Evolutionary conservation across 2,113 vertebrate species (phyloP).

Genomic region (Holacanthus passer): DNA sequence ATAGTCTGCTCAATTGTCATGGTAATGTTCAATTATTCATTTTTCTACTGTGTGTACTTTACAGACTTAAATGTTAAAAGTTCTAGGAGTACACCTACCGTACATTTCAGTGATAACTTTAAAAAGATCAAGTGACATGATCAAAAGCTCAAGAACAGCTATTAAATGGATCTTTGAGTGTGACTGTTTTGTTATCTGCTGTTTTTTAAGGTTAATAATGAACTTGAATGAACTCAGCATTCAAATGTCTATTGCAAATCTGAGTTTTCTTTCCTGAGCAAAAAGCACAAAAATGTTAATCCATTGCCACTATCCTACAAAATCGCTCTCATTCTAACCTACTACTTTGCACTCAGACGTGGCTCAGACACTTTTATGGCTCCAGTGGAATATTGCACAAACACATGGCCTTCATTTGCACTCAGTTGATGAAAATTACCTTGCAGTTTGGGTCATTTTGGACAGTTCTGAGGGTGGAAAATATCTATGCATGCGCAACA

Average conservation of each 20-base stretch:
- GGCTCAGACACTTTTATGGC: slow-evolving; percentile 24
- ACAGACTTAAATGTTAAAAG: neutral
- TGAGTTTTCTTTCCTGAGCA: neutral
- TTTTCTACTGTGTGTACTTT: neutral
- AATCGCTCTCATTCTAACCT: slow-evolving; percentile 6
- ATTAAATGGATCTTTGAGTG: neutral
- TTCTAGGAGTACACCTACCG: neutral
- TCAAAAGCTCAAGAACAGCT: neutral
- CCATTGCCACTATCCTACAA: neutral
- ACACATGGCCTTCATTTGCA: slow-evolving; percentile 31
- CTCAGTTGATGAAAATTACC: slow-evolving; percentile 21
- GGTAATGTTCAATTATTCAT: neutral
- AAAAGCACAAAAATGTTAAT: slow-evolving; percentile 11
- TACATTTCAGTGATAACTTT: neutral
- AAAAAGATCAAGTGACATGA: neutral
- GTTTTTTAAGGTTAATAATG: neutral
- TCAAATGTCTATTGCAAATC: neutral
- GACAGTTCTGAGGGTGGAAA: neutral
- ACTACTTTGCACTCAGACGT: slow-evolving; percentile 12
- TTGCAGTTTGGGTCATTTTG: slow-evolving; percentile 14
- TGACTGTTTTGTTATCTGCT: neutral
- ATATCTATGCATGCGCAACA: neutral
- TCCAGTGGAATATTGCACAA: slow-evolving; percentile 3
- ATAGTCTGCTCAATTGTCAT: neutral
- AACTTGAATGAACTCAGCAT: neutral